A percentile compares a stretch with the other conserved stretches of the same genome.
Conservation (phyloP, 2,888 invertebrate genomes). For the Athalia circularis region DNA sequence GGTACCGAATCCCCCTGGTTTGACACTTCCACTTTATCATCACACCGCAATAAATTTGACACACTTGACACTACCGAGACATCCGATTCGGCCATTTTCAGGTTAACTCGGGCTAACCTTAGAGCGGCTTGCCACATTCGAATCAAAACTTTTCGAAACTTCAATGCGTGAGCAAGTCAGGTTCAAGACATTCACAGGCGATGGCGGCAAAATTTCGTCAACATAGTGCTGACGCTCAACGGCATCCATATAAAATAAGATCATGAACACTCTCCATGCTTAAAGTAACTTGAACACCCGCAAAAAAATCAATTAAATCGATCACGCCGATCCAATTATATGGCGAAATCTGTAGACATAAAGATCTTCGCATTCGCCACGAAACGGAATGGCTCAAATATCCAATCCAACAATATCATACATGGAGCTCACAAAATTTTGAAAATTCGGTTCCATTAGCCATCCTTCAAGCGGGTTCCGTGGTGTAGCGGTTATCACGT, state of each 20-base stretch:
- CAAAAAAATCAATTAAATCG: too few relatives aligned
- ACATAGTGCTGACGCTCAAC: neutral
- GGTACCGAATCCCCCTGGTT: conserved; percentile 52
- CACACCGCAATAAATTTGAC: conserved; percentile 58
- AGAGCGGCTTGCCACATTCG: conserved; percentile 63
- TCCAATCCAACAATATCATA: too few relatives aligned
- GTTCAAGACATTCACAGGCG: conserved; percentile 19
- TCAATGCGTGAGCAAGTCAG: conserved; percentile 49
- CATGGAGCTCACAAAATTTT: too few relatives aligned
- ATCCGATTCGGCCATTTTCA: conserved; percentile 69
- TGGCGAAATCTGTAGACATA: too few relatives aligned
- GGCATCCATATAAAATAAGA: neutral
- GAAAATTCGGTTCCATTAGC: too few relatives aligned
- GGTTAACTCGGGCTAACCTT: conserved; percentile 66
- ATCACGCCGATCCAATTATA: too few relatives aligned
- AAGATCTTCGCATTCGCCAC: too few relatives aligned
- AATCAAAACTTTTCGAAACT: conserved; percentile 65
- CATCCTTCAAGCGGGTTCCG: conserved; percentile 58
- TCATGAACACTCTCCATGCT: neutral
- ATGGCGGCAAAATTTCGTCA: conserved; percentile 18
- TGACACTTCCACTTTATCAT: conserved; percentile 51
- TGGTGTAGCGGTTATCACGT: conserved; percentile 70
- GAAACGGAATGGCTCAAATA: too few relatives aligned
- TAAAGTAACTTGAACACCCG: neutral
- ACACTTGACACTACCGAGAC: conserved; percentile 64